A percentile compares a stretch with the other conserved stretches of the same genome.
Evolutionary conservation across 2,113 vertebrate species (phyloP).

Genomic region (Machaerirhynchus nigripectus): DNA sequence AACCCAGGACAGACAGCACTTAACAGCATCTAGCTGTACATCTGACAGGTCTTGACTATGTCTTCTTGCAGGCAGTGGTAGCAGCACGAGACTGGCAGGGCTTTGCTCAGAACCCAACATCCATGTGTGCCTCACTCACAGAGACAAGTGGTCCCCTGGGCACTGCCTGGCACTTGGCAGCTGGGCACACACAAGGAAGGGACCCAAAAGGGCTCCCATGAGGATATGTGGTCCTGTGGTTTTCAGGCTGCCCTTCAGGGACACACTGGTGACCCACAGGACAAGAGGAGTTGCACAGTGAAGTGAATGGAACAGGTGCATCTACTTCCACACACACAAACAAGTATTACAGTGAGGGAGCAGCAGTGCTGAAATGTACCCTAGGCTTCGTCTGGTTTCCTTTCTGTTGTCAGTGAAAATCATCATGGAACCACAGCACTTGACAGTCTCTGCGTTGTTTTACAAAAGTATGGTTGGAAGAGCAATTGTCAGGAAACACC

Average conservation of each 20-base stretch:
- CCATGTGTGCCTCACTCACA: not conserved
- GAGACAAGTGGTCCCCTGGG: not conserved
- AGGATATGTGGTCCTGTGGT: not conserved
- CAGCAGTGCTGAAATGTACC: not conserved
- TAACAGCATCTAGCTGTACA: not conserved
- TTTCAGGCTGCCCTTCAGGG: not conserved
- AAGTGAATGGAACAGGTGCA: not conserved
- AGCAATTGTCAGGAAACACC: not conserved
- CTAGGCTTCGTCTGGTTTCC: not conserved
- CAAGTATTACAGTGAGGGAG: not conserved
- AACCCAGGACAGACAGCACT: not conserved
- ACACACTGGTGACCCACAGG: not conserved
- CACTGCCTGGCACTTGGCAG: not conserved
- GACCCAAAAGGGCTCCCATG: not conserved
- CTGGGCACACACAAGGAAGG: not conserved
- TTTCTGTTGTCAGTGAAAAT: not conserved
- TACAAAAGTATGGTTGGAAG: not conserved
- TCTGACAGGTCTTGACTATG: not conserved
- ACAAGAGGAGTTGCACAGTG: not conserved
- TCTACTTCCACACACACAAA: not conserved
- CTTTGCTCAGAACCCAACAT: not conserved
- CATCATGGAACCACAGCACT: not conserved
- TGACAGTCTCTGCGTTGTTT: not conserved
- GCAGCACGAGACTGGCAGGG: not conserved
- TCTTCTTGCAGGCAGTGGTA: accelerated